Evolutionary conservation across 2,888 invertebrate species (phyloP).

Genomic region (Corbicula japonica): DNA sequence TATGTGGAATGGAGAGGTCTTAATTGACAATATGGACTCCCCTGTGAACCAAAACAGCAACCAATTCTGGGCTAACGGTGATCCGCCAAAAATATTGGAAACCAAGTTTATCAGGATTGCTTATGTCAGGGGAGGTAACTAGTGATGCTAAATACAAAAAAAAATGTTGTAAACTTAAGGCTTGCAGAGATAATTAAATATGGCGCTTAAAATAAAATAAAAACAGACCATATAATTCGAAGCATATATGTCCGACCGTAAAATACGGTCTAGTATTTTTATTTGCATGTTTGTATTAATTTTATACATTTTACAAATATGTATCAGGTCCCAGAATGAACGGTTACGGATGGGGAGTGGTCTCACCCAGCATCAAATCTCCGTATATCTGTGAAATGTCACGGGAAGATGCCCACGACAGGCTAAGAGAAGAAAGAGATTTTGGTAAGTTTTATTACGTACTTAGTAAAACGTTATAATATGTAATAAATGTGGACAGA

Average conservation of each 20-base stretch:
- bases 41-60: not conserved
- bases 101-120: conserved; percentile 23
- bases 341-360: conserved; percentile 55
- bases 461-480: not conserved
- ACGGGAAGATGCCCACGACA: conserved; percentile 14
- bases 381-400: conserved; percentile 59
- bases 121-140: conserved; percentile 37
- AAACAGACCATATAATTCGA: too few relatives aligned
- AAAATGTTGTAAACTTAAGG: too few relatives aligned
- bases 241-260: too few relatives aligned
- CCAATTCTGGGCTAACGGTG: conserved; percentile 15
- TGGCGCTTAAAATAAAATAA: too few relatives aligned
- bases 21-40: too few relatives aligned
- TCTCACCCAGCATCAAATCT: conserved; percentile 55
- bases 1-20: conserved; percentile 49
- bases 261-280: not conserved
- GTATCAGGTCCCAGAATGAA: conserved; percentile 21
- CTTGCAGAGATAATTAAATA: too few relatives aligned
- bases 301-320: not conserved
- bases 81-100: not conserved
- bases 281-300: not conserved
- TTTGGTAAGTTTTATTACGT: conserved; percentile 38
- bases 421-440: conserved; percentile 40
- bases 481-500: not conserved
- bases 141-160: not conserved